Evolutionary conservation across 1,140 invertebrate species (phyloP).

Genomic region (Paralvinella palmiformis): DNA sequence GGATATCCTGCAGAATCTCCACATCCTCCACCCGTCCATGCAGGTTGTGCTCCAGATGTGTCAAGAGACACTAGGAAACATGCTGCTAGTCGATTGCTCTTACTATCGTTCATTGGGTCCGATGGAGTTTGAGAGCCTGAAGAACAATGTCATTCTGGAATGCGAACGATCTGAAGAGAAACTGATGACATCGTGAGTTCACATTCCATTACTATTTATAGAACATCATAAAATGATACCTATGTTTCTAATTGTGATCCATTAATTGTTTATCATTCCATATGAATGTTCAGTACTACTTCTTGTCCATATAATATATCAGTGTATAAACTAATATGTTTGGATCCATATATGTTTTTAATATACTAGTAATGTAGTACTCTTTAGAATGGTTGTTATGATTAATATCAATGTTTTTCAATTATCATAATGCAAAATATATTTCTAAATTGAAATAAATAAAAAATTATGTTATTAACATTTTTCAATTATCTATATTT

Average conservation of each 20-base stretch:
- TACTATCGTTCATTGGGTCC: conserved; percentile 38
- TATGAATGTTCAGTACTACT: conserved; percentile 11
- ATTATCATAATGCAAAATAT: too few relatives aligned
- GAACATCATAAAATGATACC: too few relatives aligned
- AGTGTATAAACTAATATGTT: too few relatives aligned
- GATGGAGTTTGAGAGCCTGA: conserved; percentile 43
- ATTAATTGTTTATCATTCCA: neutral
- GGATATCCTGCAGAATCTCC: conserved; percentile 35
- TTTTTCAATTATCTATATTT: too few relatives aligned
- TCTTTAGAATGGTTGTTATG: too few relatives aligned
- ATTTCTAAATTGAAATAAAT: too few relatives aligned
- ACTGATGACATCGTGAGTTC: conserved; percentile 35
- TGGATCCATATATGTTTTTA: too few relatives aligned
- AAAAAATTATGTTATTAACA: too few relatives aligned
- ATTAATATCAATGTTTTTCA: too few relatives aligned
- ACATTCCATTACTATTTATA: too few relatives aligned
- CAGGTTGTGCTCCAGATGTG: conserved; percentile 41
- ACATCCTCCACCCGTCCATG: conserved; percentile 45
- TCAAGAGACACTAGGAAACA: conserved; percentile 36
- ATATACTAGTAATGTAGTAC: too few relatives aligned
- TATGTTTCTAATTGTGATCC: neutral
- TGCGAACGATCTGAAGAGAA: conserved; percentile 43
- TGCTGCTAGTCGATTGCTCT: conserved; percentile 41
- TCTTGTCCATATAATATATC: conserved; percentile 12
- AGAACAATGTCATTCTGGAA: conserved; percentile 40